phyloP scores from a whole-genome alignment of 2,888 invertebrate species.

The Hartigia nigra region DNA sequence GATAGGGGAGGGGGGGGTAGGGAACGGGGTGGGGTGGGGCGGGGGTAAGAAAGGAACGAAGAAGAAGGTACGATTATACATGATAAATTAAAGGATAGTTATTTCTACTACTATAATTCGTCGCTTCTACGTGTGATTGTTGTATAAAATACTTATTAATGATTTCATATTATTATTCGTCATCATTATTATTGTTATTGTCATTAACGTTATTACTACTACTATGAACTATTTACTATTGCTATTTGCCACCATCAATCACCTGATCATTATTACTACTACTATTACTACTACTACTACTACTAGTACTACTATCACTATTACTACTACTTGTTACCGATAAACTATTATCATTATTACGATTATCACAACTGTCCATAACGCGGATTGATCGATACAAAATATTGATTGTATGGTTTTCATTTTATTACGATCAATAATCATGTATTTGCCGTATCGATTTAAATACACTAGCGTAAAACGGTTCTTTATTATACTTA shows the following conservation, averaged over 20 bases:
- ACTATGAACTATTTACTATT: conserved; percentile 25
- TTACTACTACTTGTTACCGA: conserved; percentile 13
- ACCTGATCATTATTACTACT: conserved; percentile 42
- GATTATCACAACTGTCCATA: conserved; percentile 25
- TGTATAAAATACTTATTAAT: conserved; percentile 59
- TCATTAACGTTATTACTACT: conserved; percentile 41
- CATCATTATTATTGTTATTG: conserved; percentile 37
- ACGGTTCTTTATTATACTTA: conserved; percentile 31
- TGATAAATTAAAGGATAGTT: conserved; percentile 53
- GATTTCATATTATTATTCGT: conserved; percentile 42
- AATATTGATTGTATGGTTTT: conserved; percentile 36
- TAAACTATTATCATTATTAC: conserved; percentile 33
- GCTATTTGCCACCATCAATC: conserved; percentile 29
- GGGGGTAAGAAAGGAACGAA: background rate
- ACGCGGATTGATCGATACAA: conserved; percentile 25
- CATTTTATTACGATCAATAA: conserved; percentile 40
- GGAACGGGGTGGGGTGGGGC: too few relatives aligned
- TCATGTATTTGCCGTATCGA: conserved; percentile 22
- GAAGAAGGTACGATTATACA: conserved; percentile 47
- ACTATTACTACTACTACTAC: conserved; percentile 17
- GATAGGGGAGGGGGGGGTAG: too few relatives aligned
- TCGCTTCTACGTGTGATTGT: conserved; percentile 66
- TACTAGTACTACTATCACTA: conserved; percentile 17
- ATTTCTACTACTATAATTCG: conserved; percentile 65
- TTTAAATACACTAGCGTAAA: conserved; percentile 11